Percentiles rank a stretch among this genome's conserved stretches.
Evolutionary conservation across 2,888 invertebrate genomes (phyloP).

Genomic region (Spodoptera exigua): DNA sequence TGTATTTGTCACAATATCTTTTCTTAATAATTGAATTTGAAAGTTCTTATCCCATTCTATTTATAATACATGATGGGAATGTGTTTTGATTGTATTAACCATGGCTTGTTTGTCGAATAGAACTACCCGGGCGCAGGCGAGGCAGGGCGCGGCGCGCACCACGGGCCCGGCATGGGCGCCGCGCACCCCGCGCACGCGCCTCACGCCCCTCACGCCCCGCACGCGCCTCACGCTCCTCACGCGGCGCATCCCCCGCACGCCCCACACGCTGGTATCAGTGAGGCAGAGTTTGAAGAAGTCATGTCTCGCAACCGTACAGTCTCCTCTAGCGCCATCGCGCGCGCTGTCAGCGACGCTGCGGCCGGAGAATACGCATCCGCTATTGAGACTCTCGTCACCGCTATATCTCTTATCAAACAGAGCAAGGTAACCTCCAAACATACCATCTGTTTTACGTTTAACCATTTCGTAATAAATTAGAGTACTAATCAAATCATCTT

Average conservation of each 20-base stretch:
- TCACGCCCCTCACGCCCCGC: slow-evolving; percentile 63
- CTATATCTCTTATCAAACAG: slow-evolving; percentile 99
- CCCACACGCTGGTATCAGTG: slow-evolving; percentile 90
- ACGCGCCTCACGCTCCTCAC: slow-evolving; percentile 62
- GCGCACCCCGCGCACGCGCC: slow-evolving; percentile 59
- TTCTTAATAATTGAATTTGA: too few relatives aligned
- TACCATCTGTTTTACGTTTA: too few relatives aligned
- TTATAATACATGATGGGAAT: too few relatives aligned
- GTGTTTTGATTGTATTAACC: too few relatives aligned
- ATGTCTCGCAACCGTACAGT: slow-evolving; percentile 99
- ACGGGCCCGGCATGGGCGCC: slow-evolving; percentile 56
- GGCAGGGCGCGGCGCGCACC: slow-evolving; percentile 60
- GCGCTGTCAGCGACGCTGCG: slow-evolving; percentile 99
- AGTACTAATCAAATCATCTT: too few relatives aligned
- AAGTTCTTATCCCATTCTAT: too few relatives aligned
- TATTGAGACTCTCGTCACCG: slow-evolving; percentile 99
- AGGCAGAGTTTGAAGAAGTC: slow-evolving; percentile 98
- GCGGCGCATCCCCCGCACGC: slow-evolving; percentile 60
- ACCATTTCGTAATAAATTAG: too few relatives aligned
- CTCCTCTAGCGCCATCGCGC: slow-evolving; percentile 98
- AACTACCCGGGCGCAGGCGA: slow-evolving; percentile 70
- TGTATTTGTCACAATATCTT: too few relatives aligned
- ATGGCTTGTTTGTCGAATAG: slow-evolving; percentile 42
- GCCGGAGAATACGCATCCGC: slow-evolving; percentile 99
- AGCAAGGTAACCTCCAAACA: slow-evolving; percentile 96